Percentiles rank a stretch among this genome's conserved stretches.
phyloP scores from a whole-genome alignment of 92 coral and sea anemone genomes.

The Desmophyllum pertusum region DNA sequence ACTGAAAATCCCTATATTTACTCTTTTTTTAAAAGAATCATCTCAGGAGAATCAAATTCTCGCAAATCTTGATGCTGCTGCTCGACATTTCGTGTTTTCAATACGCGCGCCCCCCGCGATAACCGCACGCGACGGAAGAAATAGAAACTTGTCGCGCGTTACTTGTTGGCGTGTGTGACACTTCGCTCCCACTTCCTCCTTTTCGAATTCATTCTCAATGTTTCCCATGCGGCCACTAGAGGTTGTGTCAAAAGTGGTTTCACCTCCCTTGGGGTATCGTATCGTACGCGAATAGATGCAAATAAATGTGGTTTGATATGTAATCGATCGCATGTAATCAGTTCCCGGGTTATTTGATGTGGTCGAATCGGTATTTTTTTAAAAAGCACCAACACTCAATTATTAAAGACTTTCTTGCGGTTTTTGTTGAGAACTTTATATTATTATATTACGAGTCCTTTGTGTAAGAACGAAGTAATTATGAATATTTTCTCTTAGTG shows the following conservation, averaged over 20 bases:
- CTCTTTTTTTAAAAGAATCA: background rate
- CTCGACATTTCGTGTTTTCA: background rate
- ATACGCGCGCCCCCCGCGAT: too few relatives aligned
- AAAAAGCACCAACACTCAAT: background rate
- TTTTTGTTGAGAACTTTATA: background rate
- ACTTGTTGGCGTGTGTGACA: background rate
- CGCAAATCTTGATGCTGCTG: background rate
- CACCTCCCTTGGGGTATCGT: background rate
- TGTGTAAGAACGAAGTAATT: background rate
- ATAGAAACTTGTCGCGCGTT: background rate
- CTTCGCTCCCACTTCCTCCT: background rate
- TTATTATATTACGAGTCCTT: too few relatives aligned
- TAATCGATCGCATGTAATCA: background rate
- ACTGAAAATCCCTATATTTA: too few relatives aligned
- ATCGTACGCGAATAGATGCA: background rate
- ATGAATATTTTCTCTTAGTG: background rate
- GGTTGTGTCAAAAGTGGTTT: too few relatives aligned
- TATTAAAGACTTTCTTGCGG: background rate
- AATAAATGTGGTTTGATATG: background rate
- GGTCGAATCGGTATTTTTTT: background rate
- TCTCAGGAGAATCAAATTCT: background rate
- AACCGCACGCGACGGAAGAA: background rate
- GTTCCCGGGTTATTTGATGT: background rate
- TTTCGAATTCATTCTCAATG: background rate
- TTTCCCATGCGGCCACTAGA: too few relatives aligned